phyloP scores from a whole-genome alignment of 2,888 invertebrate genomes.

The Amphipyra berbera region DNA sequence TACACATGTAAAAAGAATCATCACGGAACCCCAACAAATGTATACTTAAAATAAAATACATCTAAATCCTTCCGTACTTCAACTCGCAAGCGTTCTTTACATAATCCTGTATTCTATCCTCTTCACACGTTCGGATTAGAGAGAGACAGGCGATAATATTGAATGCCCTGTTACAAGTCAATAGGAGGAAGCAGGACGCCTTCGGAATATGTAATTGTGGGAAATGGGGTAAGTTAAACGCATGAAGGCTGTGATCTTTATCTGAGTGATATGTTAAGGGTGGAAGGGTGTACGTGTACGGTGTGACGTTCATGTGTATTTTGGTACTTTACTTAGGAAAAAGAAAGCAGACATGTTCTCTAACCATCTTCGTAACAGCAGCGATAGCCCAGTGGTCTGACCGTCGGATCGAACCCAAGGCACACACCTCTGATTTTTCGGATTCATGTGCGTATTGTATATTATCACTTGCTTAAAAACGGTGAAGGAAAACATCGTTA shows the following conservation, averaged over 20 bases:
- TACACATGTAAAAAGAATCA: constrained; percentile 1
- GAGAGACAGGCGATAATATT: constrained; percentile 35
- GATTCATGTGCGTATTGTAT: too few relatives aligned
- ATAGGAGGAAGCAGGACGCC: constrained; percentile 33
- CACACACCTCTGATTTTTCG: too few relatives aligned
- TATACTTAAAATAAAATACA: constrained; percentile 28
- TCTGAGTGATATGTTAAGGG: constrained; percentile 12
- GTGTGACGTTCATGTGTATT: constrained; percentile 14
- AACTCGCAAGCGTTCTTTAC: constrained; percentile 30
- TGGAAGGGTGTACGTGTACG: constrained; percentile 14
- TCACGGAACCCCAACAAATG: constrained; percentile 21
- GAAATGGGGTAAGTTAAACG: constrained; percentile 22
- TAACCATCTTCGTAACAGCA: too few relatives aligned
- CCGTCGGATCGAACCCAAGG: too few relatives aligned
- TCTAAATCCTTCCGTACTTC: constrained; percentile 24
- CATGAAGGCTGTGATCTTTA: constrained; percentile 26
- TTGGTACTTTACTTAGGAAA: neutral
- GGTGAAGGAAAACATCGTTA: too few relatives aligned
- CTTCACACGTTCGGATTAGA: constrained; percentile 11
- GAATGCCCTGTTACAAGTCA: constrained; percentile 55
- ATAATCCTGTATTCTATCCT: constrained; percentile 38
- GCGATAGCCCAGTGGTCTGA: too few relatives aligned
- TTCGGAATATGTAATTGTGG: constrained; percentile 48
- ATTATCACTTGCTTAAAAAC: too few relatives aligned
- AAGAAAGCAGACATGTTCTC: too few relatives aligned